Conservation (phyloP, 2,888 invertebrate species). For the Cremastinae sp. region DNA sequence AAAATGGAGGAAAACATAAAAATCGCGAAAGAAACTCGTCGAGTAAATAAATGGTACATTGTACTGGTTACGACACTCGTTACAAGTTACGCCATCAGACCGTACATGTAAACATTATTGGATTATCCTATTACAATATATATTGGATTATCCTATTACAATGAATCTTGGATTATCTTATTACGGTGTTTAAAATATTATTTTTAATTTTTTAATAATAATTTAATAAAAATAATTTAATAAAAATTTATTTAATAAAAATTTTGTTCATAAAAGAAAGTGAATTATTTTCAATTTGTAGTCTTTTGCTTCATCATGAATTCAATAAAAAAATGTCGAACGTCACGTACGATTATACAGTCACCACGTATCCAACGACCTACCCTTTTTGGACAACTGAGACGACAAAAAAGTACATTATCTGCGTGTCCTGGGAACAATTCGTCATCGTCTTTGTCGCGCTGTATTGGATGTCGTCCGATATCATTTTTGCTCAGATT, state of each 20-base stretch:
- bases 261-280: too few relatives aligned
- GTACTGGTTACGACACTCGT: background rate
- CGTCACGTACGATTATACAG: constrained; percentile 30
- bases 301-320: constrained; percentile 15
- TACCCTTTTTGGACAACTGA: constrained; percentile 15
- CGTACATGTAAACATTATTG: constrained; percentile 11
- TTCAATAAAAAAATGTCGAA: background rate
- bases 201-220: too few relatives aligned
- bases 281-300: constrained; percentile 10
- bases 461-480: constrained; percentile 32
- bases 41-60: background rate
- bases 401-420: constrained; percentile 3
- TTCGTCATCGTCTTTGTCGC: background rate
- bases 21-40: background rate
- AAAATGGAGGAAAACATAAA: constrained; percentile 4
- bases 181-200: too few relatives aligned
- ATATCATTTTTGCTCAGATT: constrained; percentile 35
- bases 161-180: too few relatives aligned
- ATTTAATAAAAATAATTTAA: background rate
- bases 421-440: constrained; percentile 26
- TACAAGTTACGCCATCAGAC: background rate
- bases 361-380: constrained; percentile 5
- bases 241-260: background rate
- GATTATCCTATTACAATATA: background rate
- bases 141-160: too few relatives aligned